Percentiles rank a stretch among this genome's conserved stretches.
phyloP scores from a whole-genome alignment of 2,113 vertebrate genomes.

The Oceanodroma tethys region DNA sequence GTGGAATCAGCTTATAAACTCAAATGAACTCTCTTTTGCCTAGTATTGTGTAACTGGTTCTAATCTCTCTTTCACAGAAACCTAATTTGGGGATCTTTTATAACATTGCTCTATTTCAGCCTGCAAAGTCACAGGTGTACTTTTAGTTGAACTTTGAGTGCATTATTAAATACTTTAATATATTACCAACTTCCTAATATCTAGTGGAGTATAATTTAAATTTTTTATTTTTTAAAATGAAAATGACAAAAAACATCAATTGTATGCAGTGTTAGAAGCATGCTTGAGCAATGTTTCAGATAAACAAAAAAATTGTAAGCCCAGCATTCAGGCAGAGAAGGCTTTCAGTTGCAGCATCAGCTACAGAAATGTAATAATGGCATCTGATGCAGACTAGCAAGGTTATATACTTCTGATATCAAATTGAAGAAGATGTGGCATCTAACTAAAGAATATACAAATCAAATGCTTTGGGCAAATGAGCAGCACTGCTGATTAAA shows the following conservation, averaged over 20 bases:
- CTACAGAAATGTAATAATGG: not conserved
- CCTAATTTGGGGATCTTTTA: not conserved
- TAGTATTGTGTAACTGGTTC: not conserved
- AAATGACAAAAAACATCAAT: not conserved
- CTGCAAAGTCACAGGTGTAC: not conserved
- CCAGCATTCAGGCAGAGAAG: not conserved
- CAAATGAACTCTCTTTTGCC: not conserved
- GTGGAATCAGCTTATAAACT: not conserved
- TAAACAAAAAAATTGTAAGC: not conserved
- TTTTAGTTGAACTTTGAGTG: not conserved
- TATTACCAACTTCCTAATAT: not conserved
- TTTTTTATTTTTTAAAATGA: not conserved
- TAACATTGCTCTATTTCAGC: not conserved
- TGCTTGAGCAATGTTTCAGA: not conserved
- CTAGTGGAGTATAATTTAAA: not conserved
- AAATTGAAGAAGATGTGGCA: not conserved
- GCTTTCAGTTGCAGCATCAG: constrained; percentile 16
- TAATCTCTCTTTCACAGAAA: not conserved
- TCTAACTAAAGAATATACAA: not conserved
- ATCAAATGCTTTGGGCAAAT: not conserved
- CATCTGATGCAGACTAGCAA: not conserved
- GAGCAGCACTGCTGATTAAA: not conserved
- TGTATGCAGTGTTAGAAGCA: not conserved
- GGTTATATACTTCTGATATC: not conserved
- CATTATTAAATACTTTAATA: constrained; percentile 6